Evolutionary conservation across 2,797 vertebrate species (phyloP).

Genomic region (Cirrhinus mrigala): DNA sequence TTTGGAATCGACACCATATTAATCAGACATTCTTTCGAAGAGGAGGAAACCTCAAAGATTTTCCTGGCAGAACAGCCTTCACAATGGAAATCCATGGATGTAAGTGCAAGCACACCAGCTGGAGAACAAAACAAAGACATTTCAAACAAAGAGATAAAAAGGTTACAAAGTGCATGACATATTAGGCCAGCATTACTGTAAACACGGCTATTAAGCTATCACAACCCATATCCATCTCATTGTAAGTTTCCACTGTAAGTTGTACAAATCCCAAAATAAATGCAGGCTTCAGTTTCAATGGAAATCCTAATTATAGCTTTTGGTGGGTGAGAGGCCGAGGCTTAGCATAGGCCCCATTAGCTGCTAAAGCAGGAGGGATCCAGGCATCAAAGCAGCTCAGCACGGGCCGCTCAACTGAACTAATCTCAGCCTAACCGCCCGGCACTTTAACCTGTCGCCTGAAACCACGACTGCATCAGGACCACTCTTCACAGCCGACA

Average conservation of each 20-base stretch:
- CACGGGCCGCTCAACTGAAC: conserved; percentile 39
- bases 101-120: not conserved
- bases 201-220: conserved; percentile 2
- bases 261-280: conserved; percentile 55
- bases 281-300: conserved; percentile 51
- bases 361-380: conserved; percentile 51
- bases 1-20: conserved; percentile 74
- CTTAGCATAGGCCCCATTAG: conserved; percentile 48
- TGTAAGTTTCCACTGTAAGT: conserved; percentile 52
- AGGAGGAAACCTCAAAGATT: conserved; percentile 32
- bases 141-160: conserved; percentile 15
- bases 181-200: conserved; percentile 24
- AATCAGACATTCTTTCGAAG: conserved; percentile 64
- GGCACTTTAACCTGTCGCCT: conserved; percentile 45
- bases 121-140: not conserved
- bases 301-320: conserved; percentile 60
- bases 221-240: conserved; percentile 9
- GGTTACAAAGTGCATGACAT: not conserved
- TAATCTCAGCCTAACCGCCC: conserved; percentile 39
- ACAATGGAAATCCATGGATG: not conserved
- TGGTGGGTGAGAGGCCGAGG: conserved; percentile 34
- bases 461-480: conserved; percentile 41
- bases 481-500: conserved; percentile 27
- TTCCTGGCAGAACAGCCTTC: not conserved
- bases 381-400: conserved; percentile 50